Evolutionary conservation across 2,113 vertebrate genomes (phyloP), one percentile per base, ranked within the genome.

Genomic region (Serinus canaria): DNA sequence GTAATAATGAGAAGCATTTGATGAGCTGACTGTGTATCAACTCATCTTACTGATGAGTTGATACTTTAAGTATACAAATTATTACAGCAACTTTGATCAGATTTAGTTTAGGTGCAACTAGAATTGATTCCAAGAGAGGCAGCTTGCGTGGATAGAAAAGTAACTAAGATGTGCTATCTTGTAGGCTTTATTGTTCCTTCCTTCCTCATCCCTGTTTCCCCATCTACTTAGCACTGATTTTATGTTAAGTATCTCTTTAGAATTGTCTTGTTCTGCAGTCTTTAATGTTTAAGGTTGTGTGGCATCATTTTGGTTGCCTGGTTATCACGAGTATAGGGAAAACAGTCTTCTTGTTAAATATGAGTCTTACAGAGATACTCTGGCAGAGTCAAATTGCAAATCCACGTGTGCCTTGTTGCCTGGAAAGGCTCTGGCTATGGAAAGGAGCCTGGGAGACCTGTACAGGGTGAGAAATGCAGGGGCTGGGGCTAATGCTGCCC

Each of bases 1-100:
- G 85, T 93, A 94, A 89, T 94, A 92, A 95, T 62, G 88, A 90
- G 86, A 78, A 78, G 19, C 69, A 53, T 90, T 86, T 96, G 92
- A 96, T 92, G 92, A 90, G 90, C 83, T 62, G 81, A 62, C 50
- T 93, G 62, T 56, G 31, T 96, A 91, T 95, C 76, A 52, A 86
- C n/a, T n/a, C n/a, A n/a, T 96, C 88, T 78, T 78, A 41, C 83
- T 96, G 94, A 96, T 83, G 83, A 95, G 87, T 80, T 93, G 83
- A 68, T 93, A 78, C 90, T 96, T 94, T 90, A 83, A 81, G 80
- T 85, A 70, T 88, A 95, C 64, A 94, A 94, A 72, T 94, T 95
- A 94, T 95, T 94, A 83, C 64, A 68, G 64, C 31, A 81, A 52
- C 66, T 94, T 94, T 68, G 68, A 92, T 94, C 92, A 93, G 76